Evolutionary conservation across 1,140 invertebrate genomes (phyloP).

Genomic region (Batillaria attramentaria): DNA sequence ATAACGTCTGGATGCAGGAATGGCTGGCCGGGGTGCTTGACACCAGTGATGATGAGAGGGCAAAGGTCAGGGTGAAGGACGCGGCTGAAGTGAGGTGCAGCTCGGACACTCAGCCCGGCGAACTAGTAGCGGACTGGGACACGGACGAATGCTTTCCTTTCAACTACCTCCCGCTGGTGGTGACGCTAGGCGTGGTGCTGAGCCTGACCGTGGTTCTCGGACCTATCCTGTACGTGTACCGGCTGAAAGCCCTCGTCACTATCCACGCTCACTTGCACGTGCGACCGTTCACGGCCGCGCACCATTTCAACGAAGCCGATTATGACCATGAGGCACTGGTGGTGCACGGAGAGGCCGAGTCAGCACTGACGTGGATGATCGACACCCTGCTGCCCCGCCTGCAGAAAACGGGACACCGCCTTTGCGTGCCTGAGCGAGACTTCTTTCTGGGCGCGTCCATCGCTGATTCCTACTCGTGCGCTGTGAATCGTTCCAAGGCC

Average conservation of each 20-base stretch:
- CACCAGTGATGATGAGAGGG: not conserved
- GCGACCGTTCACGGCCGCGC: conserved; percentile 18
- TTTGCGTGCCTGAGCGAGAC: conserved; percentile 92
- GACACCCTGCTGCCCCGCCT: conserved; percentile 86
- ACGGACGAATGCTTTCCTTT: not conserved
- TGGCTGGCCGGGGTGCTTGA: conserved; percentile 16
- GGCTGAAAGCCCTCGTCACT: conserved; percentile 17
- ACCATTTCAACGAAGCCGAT: conserved; percentile 1
- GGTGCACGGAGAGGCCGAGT: conserved; percentile 92
- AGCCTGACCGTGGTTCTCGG: conserved; percentile 4
- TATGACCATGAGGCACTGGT: conserved; percentile 87
- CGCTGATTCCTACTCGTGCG: conserved; percentile 76
- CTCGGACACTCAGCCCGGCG: not conserved
- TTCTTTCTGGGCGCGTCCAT: conserved; percentile 85
- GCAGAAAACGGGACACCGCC: conserved; percentile 86
- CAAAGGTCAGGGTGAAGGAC: not conserved
- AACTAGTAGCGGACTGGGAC: conserved; percentile 17
- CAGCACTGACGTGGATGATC: conserved; percentile 82
- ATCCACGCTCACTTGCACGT: conserved; percentile 14
- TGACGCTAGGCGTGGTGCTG: conserved; percentile 10
- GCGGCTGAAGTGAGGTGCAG: not conserved
- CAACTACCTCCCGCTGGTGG: conserved; percentile 21
- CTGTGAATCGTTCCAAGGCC: conserved; percentile 76
- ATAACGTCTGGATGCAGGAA: conserved; percentile 1
- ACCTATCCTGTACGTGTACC: conserved; percentile 20